Evolutionary conservation across 2,797 vertebrate species (phyloP).

Genomic region (Gastrophryne carolinensis): DNA sequence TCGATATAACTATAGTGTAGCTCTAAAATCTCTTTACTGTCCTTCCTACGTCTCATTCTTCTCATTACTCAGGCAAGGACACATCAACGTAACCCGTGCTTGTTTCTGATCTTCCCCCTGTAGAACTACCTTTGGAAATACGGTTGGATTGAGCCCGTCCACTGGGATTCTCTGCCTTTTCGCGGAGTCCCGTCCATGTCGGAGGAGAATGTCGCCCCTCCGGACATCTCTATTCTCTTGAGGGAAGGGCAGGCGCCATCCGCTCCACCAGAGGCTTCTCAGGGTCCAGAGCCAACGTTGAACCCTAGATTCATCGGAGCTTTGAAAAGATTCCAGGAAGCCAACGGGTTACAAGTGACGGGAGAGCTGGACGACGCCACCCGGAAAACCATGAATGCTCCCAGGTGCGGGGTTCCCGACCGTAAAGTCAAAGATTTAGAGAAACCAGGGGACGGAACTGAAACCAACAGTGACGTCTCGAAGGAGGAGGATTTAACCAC

Average conservation of each 20-base stretch:
- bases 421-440: constrained; percentile 5
- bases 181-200: neutral
- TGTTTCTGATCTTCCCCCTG: neutral
- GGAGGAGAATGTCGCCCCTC: neutral
- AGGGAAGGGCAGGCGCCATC: neutral
- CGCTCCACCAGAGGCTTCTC: neutral
- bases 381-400: constrained; percentile 36
- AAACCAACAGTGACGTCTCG: neutral
- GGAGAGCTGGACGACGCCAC: constrained; percentile 37
- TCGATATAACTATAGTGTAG: no score
- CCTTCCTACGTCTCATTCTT: no score
- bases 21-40: neutral
- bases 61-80: no score
- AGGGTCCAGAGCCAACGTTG: neutral
- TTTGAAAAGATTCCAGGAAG: constrained; percentile 42
- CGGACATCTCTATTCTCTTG: neutral
- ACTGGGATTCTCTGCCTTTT: constrained; percentile 38
- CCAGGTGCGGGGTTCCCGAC: constrained; percentile 49
- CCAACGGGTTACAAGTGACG: constrained; percentile 28
- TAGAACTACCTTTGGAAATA: constrained; percentile 49
- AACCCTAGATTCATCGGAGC: constrained; percentile 20
- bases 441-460: neutral
- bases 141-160: constrained; percentile 47
- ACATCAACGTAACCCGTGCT: no score
- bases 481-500: neutral